These are phyloP conservation scores for Iphiclides podalirius DNA, from an alignment of 2,888 invertebrate genomes.

Conservation along the genomic window DNA sequence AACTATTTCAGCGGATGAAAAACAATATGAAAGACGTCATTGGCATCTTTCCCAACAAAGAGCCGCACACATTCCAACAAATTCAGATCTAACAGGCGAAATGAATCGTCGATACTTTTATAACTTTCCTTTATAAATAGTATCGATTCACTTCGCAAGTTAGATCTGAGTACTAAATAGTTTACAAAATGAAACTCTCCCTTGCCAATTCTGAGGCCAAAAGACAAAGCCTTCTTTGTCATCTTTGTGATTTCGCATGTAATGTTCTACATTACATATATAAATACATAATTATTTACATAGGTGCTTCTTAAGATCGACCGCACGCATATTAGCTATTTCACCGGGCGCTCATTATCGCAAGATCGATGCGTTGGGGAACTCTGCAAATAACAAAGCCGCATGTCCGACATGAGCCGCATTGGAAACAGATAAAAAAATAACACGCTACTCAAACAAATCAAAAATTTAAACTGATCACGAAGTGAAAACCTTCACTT, in stretches of 20 bases:
- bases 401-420: neutral
- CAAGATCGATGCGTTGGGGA: constrained; percentile 1
- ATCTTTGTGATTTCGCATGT: neutral
- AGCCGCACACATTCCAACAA: neutral
- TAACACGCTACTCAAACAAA: no score
- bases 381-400: neutral
- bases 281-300: no score
- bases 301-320: neutral
- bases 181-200: neutral
- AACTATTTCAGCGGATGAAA: constrained; percentile 6
- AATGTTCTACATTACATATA: no score
- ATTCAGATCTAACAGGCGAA: neutral
- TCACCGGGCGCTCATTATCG: neutral
- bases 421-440: no score
- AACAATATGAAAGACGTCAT: constrained; percentile 11
- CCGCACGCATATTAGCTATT: neutral
- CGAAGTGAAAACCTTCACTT: no score
- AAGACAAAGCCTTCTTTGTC: neutral
- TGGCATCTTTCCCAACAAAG: constrained; percentile 8
- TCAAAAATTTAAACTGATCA: no score
- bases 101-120: neutral
- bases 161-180: neutral
- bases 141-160: neutral
- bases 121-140: neutral
- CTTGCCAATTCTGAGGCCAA: neutral